A percentile compares a stretch with the other conserved stretches of the same genome.
These are phyloP conservation scores for Nannospalax galili DNA, from an alignment of 2,113 vertebrate species.

Conservation along the genomic window DNA sequence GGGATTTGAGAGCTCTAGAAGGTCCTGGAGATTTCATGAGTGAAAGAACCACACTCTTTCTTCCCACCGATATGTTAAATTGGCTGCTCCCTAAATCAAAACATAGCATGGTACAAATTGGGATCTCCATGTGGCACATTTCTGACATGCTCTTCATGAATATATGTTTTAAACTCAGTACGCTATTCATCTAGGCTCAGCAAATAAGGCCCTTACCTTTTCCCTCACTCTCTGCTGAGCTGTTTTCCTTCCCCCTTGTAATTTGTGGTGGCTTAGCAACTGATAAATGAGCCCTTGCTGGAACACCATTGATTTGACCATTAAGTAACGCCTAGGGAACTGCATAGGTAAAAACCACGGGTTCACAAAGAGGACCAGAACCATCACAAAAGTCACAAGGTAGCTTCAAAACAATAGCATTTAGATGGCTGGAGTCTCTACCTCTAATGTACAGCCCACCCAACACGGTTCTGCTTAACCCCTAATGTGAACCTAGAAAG, in stretches of 20 bases:
- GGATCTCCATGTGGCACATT: constrained; percentile 15
- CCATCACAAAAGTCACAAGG: neutral
- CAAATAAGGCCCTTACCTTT: constrained; percentile 11
- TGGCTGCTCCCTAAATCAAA: constrained; percentile 62
- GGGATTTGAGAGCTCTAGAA: constrained; percentile 60
- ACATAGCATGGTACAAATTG: constrained; percentile 44
- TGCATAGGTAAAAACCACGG: neutral
- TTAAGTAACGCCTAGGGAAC: constrained; percentile 38
- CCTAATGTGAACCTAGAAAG: neutral
- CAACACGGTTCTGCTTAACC: neutral
- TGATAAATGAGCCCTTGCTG: constrained; percentile 44
- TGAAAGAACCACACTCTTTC: constrained; percentile 54
- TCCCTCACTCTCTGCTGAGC: neutral
- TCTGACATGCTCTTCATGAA: constrained; percentile 42
- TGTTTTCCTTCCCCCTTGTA: constrained; percentile 48
- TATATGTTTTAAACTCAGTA: constrained; percentile 46
- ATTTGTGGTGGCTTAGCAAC: constrained; percentile 41
- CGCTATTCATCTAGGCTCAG: constrained; percentile 33
- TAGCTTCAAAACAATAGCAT: neutral
- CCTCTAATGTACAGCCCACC: neutral
- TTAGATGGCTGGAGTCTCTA: neutral
- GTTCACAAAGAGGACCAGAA: neutral
- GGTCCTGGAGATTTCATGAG: constrained; percentile 49
- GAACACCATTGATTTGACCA: constrained; percentile 11
- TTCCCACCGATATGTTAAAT: constrained; percentile 34